Conservation (phyloP, 2,113 vertebrate genomes). For the Butorides virescens region DNA sequence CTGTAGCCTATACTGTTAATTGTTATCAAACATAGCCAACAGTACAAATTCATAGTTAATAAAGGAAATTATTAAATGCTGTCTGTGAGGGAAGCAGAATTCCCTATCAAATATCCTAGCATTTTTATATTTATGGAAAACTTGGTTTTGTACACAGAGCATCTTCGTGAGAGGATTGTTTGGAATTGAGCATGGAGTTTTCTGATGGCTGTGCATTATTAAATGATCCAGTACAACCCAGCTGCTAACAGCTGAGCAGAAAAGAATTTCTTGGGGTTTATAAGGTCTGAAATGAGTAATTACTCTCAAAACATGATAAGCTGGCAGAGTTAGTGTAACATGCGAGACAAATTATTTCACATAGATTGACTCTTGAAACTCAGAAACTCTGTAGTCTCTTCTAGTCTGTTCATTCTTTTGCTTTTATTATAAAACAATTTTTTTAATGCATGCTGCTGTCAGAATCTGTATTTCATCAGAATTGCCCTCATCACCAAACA, state of each 20-base stretch:
- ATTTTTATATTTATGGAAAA: neutral
- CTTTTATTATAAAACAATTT: neutral
- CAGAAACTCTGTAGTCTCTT: neutral
- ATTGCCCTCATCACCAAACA: neutral
- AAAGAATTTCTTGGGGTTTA: neutral
- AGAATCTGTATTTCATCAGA: neutral
- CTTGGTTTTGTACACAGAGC: neutral
- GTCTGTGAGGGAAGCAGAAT: neutral
- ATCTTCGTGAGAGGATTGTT: neutral
- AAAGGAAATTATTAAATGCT: neutral
- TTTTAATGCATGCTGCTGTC: neutral
- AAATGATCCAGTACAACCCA: neutral
- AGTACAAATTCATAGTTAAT: neutral
- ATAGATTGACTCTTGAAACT: neutral
- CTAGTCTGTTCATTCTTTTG: neutral
- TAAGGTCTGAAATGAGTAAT: neutral
- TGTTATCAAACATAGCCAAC: neutral
- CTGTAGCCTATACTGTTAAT: neutral
- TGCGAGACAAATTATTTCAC: neutral
- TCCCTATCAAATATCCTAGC: neutral
- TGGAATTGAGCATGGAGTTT: neutral
- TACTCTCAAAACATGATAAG: neutral
- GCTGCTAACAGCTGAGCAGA: neutral
- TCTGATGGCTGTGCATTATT: neutral
- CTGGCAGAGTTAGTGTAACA: neutral